A percentile compares a stretch with the other conserved stretches of the same genome.
phyloP scores from a whole-genome alignment of 2,113 vertebrate species.

The Bos indicus region DNA sequence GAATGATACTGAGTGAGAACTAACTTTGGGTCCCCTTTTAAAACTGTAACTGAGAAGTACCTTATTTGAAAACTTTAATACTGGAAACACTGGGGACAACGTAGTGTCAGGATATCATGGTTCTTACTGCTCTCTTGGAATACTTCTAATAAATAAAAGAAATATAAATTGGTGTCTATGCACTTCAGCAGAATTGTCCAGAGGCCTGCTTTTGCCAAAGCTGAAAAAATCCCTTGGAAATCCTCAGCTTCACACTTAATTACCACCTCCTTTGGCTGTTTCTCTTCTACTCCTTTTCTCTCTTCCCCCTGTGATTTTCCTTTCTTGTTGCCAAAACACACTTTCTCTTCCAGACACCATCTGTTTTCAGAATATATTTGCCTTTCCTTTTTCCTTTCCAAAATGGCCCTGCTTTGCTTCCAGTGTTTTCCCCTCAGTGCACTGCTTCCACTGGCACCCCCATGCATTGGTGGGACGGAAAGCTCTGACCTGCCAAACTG shows the following conservation, averaged over 20 bases:
- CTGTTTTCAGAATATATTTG: constrained; percentile 60
- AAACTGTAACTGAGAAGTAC: background rate
- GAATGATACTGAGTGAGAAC: background rate
- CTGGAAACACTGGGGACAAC: background rate
- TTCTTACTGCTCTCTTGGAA: background rate
- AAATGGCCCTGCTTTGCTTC: background rate
- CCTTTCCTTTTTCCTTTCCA: constrained; percentile 28
- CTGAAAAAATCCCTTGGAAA: constrained; percentile 68
- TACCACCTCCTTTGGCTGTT: constrained; percentile 54
- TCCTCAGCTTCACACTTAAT: constrained; percentile 67
- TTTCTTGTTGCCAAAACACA: constrained; percentile 57
- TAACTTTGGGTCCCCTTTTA: background rate
- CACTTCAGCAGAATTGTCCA: constrained; percentile 40
- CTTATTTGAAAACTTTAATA: constrained; percentile 25
- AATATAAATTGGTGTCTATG: constrained; percentile 1
- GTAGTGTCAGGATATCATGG: background rate
- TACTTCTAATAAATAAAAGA: constrained; percentile 44
- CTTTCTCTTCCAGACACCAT: constrained; percentile 69
- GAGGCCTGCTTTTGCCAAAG: constrained; percentile 59
- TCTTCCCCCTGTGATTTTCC: constrained; percentile 43
- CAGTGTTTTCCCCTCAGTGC: background rate
- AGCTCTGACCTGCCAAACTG: background rate
- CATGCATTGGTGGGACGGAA: background rate
- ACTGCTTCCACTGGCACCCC: background rate
- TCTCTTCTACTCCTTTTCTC: constrained; percentile 38